Percentiles rank a stretch among this genome's conserved stretches.
phyloP scores from a whole-genome alignment of 64 coral and sea anemone genomes.

The Actinia equina region DNA sequence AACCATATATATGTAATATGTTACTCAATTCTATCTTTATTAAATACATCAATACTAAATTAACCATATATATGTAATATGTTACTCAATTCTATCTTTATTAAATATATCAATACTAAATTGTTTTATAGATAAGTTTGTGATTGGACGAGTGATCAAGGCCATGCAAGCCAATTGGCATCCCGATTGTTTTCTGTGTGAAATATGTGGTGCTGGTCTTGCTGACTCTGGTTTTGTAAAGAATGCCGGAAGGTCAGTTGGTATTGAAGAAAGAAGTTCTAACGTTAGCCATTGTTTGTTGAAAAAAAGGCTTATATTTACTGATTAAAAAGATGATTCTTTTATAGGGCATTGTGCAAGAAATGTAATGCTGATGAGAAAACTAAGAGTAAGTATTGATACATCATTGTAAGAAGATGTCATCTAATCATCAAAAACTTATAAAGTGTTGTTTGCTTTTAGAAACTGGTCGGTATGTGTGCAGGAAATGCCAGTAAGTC shows the following conservation, averaged over 20 bases:
- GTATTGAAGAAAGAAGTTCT: background rate
- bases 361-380: conserved; percentile 99
- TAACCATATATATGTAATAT: too few relatives aligned
- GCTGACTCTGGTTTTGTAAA: conserved; percentile 98
- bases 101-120: too few relatives aligned
- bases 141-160: conserved; percentile 95
- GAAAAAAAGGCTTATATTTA: background rate
- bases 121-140: conserved; percentile 78
- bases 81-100: too few relatives aligned
- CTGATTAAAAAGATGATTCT: background rate
- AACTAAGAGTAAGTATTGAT: conserved; percentile 74
- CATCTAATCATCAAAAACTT: background rate
- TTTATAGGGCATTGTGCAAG: conserved; percentile 88
- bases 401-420: background rate
- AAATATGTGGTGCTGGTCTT: conserved; percentile 92
- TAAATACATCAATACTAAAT: too few relatives aligned
- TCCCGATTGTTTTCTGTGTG: conserved; percentile 95
- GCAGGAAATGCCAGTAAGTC: conserved; percentile 96
- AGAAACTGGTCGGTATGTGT: conserved; percentile 99
- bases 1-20: too few relatives aligned
- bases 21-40: too few relatives aligned
- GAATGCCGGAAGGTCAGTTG: conserved; percentile 86
- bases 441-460: conserved; percentile 9
- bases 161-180: conserved; percentile 99
- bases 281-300: too few relatives aligned